Evolutionary conservation across 2,797 vertebrate species (phyloP).

Genomic region (Spinus olivaceus): DNA sequence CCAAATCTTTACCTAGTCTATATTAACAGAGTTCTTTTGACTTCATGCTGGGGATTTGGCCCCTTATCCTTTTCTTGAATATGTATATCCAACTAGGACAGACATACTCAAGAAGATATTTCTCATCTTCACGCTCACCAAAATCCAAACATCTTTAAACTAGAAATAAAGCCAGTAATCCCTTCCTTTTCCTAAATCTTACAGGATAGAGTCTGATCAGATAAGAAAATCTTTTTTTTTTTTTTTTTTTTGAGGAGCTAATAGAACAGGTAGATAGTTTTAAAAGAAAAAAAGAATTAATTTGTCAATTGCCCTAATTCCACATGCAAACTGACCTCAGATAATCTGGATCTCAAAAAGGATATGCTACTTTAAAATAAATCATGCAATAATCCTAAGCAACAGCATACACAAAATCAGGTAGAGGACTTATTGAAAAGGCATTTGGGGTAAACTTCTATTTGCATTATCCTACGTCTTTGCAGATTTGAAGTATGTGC

Average conservation of each 20-base stretch:
- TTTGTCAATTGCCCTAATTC: not conserved
- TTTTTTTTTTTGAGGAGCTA: not conserved
- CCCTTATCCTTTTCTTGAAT: conserved; percentile 42
- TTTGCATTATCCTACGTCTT: not conserved
- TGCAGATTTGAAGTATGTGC: not conserved
- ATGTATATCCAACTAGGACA: conserved; percentile 32
- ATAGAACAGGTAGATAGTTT: not conserved
- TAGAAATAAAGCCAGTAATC: not conserved
- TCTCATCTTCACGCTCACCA: not conserved
- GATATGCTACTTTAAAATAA: not conserved
- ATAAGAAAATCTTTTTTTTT: not conserved
- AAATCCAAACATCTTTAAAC: not conserved
- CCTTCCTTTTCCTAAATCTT: not conserved
- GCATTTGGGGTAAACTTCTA: not conserved
- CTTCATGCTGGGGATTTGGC: conserved; percentile 39
- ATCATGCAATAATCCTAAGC: not conserved
- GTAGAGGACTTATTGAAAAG: not conserved
- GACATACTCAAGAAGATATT: not conserved
- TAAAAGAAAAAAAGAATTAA: not conserved
- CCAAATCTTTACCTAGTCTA: conserved; percentile 53
- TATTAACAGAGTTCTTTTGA: conserved; percentile 15
- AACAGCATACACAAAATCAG: not conserved
- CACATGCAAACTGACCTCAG: not conserved
- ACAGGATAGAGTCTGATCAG: not conserved
- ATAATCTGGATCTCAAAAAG: not conserved